phyloP scores from a whole-genome alignment of 2,797 vertebrate species.

The Typhlichthys eigenmanni region DNA sequence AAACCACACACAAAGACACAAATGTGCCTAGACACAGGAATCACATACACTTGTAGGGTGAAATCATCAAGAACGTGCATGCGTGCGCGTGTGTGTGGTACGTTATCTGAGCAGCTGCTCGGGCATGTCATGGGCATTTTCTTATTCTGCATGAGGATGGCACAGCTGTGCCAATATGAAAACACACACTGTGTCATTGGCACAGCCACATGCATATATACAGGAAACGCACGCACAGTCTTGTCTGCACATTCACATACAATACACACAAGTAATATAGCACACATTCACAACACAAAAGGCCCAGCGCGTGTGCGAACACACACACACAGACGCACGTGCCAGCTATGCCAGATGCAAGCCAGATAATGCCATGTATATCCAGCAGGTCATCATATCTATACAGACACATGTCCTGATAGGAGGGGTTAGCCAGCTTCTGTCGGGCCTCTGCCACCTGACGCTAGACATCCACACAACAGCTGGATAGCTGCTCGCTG shows the following conservation, averaged over 20 bases:
- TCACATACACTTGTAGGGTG: not conserved
- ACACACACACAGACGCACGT: slow-evolving; percentile 14
- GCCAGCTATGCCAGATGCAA: slow-evolving; percentile 64
- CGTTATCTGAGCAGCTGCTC: slow-evolving; percentile 59
- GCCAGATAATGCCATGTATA: slow-evolving; percentile 53
- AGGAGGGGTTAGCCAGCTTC: slow-evolving; percentile 60
- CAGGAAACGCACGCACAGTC: slow-evolving; percentile 13
- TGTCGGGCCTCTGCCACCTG: slow-evolving; percentile 68
- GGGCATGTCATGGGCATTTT: slow-evolving; percentile 67
- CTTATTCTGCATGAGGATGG: slow-evolving; percentile 48
- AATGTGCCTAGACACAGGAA: not conserved
- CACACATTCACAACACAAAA: not conserved
- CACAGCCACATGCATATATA: slow-evolving; percentile 31
- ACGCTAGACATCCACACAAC: slow-evolving; percentile 62
- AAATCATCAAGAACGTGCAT: slow-evolving; percentile 2
- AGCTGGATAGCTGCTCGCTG: slow-evolving; percentile 55
- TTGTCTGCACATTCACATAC: slow-evolving; percentile 10
- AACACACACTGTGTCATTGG: slow-evolving; percentile 44
- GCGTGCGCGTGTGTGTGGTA: slow-evolving; percentile 29
- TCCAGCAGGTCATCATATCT: slow-evolving; percentile 39
- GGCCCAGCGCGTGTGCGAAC: not conserved
- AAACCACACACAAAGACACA: slow-evolving; percentile 35
- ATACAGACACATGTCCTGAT: slow-evolving; percentile 61
- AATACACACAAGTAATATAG: not conserved
- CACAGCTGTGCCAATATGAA: slow-evolving; percentile 57